phyloP scores from a whole-genome alignment of 2,888 invertebrate genomes.

The Anarsia innoxiella region DNA sequence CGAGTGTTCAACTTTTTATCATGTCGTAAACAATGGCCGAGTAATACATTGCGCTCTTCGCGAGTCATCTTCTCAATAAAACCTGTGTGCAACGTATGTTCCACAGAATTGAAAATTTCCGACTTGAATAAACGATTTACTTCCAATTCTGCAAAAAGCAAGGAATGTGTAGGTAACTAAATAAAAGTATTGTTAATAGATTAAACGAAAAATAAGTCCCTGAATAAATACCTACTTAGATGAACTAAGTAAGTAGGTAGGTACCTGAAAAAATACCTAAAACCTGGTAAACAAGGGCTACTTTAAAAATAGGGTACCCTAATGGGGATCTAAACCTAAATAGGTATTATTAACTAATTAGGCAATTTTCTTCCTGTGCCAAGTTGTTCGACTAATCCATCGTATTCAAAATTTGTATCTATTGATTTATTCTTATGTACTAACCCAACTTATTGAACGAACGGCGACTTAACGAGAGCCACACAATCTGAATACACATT shows the following conservation, averaged over 20 bases:
- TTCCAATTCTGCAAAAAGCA: slow-evolving; percentile 72
- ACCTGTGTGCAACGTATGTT: slow-evolving; percentile 55
- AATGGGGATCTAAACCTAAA: neutral
- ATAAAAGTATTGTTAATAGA: too few species aligned
- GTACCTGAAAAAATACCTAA: neutral
- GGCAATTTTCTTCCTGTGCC: too few species aligned
- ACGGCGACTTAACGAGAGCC: slow-evolving; percentile 77
- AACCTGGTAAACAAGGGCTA: neutral
- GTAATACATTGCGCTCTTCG: slow-evolving; percentile 69
- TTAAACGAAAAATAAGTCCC: too few species aligned
- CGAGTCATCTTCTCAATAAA: slow-evolving; percentile 53
- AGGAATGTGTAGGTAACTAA: too few species aligned
- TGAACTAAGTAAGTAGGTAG: neutral
- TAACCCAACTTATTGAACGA: slow-evolving; percentile 45
- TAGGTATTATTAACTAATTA: too few species aligned
- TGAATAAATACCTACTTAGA: neutral
- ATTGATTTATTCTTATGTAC: neutral
- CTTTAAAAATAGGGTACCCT: neutral
- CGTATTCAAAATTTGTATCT: neutral
- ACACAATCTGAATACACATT: slow-evolving; percentile 76
- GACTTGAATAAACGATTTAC: slow-evolving; percentile 76
- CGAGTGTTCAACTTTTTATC: slow-evolving; percentile 74
- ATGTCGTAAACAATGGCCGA: slow-evolving; percentile 66
- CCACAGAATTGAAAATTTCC: slow-evolving; percentile 74
- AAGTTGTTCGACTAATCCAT: neutral